These are phyloP conservation scores for Falco biarmicus DNA, from an alignment of 2,797 vertebrate species.

Conservation along the genomic window DNA sequence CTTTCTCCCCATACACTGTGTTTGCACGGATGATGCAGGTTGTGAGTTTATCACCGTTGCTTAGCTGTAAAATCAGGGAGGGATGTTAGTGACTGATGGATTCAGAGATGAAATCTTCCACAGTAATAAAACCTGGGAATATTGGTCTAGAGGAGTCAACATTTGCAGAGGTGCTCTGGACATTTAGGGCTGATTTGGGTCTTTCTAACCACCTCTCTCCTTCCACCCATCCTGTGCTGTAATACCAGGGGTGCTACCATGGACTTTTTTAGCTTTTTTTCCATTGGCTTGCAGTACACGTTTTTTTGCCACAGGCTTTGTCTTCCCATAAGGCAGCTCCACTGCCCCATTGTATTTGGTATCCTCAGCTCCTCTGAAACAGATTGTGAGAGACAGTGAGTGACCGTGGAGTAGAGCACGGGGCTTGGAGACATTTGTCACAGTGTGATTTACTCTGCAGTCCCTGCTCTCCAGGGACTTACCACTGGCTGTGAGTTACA, in stretches of 20 bases:
- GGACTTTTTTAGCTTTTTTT: slow-evolving; percentile 1
- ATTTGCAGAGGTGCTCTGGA: neutral
- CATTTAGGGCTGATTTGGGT: neutral
- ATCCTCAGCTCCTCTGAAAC: slow-evolving; percentile 54
- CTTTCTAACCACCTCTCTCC: neutral
- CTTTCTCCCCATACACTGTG: slow-evolving; percentile 16
- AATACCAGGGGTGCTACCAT: neutral
- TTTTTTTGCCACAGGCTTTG: slow-evolving; percentile 42
- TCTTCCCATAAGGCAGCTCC: slow-evolving; percentile 59
- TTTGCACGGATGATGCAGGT: neutral
- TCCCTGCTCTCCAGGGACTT: neutral
- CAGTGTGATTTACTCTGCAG: neutral
- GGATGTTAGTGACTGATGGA: neutral
- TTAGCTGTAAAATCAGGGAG: neutral
- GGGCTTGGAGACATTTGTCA: neutral
- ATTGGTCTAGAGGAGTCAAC: neutral
- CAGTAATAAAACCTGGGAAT: neutral
- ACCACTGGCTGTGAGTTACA: neutral
- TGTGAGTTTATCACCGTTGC: neutral
- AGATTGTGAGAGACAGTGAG: neutral
- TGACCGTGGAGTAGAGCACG: neutral
- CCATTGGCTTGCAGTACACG: slow-evolving; percentile 14
- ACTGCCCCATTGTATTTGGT: neutral
- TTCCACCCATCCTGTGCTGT: neutral
- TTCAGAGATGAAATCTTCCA: neutral